Evolutionary conservation across 2,113 vertebrate species (phyloP), one percentile per base, ranked within the genome.

Genomic region (Strix uralensis): DNA sequence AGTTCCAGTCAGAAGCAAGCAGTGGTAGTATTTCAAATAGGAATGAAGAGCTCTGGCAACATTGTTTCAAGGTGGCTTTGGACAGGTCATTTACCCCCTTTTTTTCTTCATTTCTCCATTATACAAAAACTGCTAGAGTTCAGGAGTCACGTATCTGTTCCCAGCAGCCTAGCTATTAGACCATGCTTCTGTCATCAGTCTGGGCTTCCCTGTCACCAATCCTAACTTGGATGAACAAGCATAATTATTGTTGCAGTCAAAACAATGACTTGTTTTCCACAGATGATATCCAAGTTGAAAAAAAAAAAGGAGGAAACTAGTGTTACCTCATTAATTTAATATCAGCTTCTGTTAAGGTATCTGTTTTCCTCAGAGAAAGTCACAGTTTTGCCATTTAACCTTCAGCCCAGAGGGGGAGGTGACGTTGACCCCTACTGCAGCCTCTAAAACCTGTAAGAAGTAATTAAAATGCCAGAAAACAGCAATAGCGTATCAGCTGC

Each of bases 361-460:
- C 22, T 75, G 7, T 65, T 94, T 86, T 74, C 65, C 36, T 78
- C 16, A 29, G 42, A 30, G 19, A 29, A 30, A 36, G 52, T 61
- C 62, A 26, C 58, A 47, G 10, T 59, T 86, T 59, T 69, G 18
- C 69, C 8, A 4, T 88, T 67, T 9, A 21, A 62, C 57, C 22
- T 89, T 85, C 65, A 81, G 70, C 30, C 36, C 25, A 38, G 59
- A 1, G 3, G 13, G 11, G 65, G 11, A 84, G 38, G n/a, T 59
- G 65, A 34, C 0, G 0, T 7, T 86, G 40, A 66, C 34, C 42
- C 38, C 16, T 51, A 18, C 7, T 2, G 5, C 23, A 34, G 62
- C 12, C 42, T 77, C 25, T 23, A 38, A n/a, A 55, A 25, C 22
- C 57, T 87, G 30, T 30, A 32, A 83, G 27, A 72, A 58, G 38